Conservation (phyloP, 1,140 invertebrate species). For the Colletes latitarsis region DNA sequence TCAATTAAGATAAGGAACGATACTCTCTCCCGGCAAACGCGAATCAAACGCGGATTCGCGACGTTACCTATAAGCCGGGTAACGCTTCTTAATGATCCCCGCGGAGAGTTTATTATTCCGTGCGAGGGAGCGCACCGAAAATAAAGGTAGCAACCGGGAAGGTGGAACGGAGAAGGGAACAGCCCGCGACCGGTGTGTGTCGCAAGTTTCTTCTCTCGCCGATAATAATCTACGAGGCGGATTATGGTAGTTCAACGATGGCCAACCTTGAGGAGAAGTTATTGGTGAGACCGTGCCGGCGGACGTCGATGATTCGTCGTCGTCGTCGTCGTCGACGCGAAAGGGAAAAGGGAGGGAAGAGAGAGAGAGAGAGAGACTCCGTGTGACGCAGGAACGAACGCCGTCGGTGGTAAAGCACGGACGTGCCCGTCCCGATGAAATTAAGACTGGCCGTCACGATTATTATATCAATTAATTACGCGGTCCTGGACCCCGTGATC, state of each 20-base stretch:
- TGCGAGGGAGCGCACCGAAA: neutral
- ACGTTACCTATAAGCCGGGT: slow-evolving; percentile 14
- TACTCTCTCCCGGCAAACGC: slow-evolving; percentile 39
- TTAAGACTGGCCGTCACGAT: slow-evolving; percentile 73
- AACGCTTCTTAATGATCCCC: slow-evolving; percentile 32
- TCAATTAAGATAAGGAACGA: slow-evolving; percentile 53
- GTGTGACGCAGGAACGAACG: neutral
- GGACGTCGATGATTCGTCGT: slow-evolving; percentile 40
- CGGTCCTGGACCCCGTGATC: slow-evolving; percentile 59
- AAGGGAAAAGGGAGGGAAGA: neutral
- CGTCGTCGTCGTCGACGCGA: neutral
- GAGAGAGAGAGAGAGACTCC: neutral
- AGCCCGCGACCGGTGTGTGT: slow-evolving; percentile 40
- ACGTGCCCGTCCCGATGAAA: slow-evolving; percentile 62
- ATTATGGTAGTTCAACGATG: slow-evolving; percentile 61
- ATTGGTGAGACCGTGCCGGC: slow-evolving; percentile 22
- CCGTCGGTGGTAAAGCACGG: slow-evolving; percentile 16
- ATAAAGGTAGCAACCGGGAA: slow-evolving; percentile 10
- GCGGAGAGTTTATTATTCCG: slow-evolving; percentile 32
- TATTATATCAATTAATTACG: slow-evolving; percentile 77
- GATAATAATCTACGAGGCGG: slow-evolving; percentile 65
- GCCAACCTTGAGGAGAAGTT: slow-evolving; percentile 55
- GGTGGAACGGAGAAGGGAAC: slow-evolving; percentile 18
- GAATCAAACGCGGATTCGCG: slow-evolving; percentile 41
- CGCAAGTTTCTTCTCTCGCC: slow-evolving; percentile 55